These are phyloP conservation scores for Butastur rufipennis DNA, from an alignment of 2,113 vertebrate genomes.

Conservation along the genomic window DNA sequence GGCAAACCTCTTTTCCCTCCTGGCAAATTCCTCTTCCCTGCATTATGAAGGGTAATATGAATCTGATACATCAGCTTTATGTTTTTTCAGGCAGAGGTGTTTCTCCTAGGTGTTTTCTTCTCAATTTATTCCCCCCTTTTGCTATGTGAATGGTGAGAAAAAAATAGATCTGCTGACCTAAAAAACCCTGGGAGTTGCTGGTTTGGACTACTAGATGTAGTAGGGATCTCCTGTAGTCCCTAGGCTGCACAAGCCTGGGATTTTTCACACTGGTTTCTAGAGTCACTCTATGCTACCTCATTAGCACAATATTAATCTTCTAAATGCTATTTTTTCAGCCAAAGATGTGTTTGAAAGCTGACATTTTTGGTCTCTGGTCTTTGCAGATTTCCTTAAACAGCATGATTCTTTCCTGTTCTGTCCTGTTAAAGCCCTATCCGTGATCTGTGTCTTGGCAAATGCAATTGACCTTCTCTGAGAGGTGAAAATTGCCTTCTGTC, in stretches of 20 bases:
- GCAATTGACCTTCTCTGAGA: background rate
- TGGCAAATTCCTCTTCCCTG: background rate
- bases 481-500: conserved; percentile 5
- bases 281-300: background rate
- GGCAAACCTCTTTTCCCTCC: background rate
- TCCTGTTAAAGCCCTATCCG: background rate
- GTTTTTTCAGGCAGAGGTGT: background rate
- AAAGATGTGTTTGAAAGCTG: background rate
- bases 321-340: background rate
- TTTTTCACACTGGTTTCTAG: background rate
- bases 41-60: background rate
- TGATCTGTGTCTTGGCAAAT: background rate
- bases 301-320: background rate
- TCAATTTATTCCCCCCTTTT: background rate
- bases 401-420: background rate
- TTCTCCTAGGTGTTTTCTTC: background rate
- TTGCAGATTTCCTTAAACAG: background rate
- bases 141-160: background rate
- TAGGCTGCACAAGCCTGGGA: background rate
- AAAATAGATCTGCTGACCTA: background rate
- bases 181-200: background rate
- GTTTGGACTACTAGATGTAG: background rate
- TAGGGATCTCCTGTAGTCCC: background rate
- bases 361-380: background rate
- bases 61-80: background rate